phyloP scores from a whole-genome alignment of 2,888 invertebrate species.

The Panopea generosa region DNA sequence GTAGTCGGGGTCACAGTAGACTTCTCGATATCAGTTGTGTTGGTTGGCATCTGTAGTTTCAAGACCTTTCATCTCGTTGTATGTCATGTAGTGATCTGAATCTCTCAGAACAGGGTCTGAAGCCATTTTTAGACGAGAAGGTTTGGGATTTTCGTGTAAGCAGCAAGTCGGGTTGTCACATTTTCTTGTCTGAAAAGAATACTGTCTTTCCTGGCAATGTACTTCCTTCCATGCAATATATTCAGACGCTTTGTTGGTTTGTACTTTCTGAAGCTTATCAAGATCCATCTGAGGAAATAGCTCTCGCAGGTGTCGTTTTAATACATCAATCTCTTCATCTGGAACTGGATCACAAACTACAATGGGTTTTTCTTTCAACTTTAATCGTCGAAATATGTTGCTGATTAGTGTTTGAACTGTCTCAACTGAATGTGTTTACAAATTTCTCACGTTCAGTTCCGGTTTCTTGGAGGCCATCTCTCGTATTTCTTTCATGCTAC shows the following conservation, averaged over 20 bases:
- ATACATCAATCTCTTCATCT: constrained; percentile 13
- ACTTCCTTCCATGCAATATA: constrained; percentile 30
- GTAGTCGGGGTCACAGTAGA: too few species aligned
- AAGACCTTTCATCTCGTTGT: background rate
- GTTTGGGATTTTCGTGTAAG: background rate
- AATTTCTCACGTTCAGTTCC: background rate
- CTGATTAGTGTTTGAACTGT: constrained; percentile 13
- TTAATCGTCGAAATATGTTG: constrained; percentile 8
- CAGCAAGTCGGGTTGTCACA: constrained; percentile 42
- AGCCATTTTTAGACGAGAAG: constrained; percentile 27
- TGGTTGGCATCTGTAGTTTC: background rate
- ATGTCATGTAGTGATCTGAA: constrained; percentile 20
- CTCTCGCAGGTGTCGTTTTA: constrained; percentile 11
- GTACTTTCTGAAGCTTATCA: constrained; percentile 15
- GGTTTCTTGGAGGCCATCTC: background rate
- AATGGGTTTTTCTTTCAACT: constrained; percentile 11
- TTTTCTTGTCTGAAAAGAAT: constrained; percentile 43
- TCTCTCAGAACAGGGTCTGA: constrained; percentile 41
- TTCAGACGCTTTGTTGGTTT: constrained; percentile 6
- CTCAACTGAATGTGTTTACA: constrained; percentile 13
- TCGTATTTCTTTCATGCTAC: too few species aligned
- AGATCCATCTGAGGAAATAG: constrained; percentile 18
- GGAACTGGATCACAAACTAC: constrained; percentile 3
- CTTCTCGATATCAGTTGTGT: background rate
- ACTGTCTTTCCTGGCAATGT: constrained; percentile 40